phyloP scores from a whole-genome alignment of 2,797 vertebrate species.

The Sebastes nivosus region DNA sequence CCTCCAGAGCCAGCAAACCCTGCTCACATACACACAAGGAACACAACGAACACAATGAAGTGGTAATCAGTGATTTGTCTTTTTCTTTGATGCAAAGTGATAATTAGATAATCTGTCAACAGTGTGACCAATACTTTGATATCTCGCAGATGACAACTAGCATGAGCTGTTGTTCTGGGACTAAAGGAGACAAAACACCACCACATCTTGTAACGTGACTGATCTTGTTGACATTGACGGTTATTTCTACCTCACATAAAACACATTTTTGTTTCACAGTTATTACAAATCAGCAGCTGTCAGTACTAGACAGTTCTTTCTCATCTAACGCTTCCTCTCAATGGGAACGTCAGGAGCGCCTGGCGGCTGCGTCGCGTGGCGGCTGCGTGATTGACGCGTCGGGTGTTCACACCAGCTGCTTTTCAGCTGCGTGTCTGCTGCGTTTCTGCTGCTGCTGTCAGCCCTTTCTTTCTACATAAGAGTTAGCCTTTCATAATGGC shows the following conservation, averaged over 20 bases:
- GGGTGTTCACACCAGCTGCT: no score
- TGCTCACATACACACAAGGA: constrained; percentile 56
- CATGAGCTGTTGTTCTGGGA: neutral
- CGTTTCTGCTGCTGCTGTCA: no score
- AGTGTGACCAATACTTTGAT: neutral
- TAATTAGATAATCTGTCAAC: neutral
- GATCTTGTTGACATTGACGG: neutral
- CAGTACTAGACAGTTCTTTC: neutral
- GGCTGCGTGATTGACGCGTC: no score
- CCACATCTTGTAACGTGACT: neutral
- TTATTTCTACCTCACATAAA: neutral
- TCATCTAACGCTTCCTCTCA: neutral
- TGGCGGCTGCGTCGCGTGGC: no score
- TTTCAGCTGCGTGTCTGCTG: no score
- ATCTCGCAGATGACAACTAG: neutral
- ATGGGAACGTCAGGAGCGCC: fast-evolving
- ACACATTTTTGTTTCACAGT: neutral
- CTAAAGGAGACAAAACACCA: neutral
- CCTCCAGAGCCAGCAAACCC: constrained; percentile 96
- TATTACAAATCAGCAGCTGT: neutral
- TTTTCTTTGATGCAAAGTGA: neutral
- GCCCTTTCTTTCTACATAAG: no score
- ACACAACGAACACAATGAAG: neutral
- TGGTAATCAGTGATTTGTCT: neutral
- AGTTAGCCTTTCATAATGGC: no score